Evolutionary conservation across 2,113 vertebrate species (phyloP).

Genomic region (Psittacara wagleri): DNA sequence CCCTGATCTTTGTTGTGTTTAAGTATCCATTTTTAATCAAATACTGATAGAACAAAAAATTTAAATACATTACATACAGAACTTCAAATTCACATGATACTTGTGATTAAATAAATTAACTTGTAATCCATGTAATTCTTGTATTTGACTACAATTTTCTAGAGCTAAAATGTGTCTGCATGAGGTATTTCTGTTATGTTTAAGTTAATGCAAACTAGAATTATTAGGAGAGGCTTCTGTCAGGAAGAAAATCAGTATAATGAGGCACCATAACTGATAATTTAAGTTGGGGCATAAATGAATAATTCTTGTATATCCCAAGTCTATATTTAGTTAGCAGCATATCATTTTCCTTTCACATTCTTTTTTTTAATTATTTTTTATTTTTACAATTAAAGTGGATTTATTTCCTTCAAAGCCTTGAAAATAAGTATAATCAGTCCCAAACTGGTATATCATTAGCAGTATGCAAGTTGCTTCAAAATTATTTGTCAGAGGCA

Average conservation of each 20-base stretch:
- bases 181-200: not conserved
- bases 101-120: not conserved
- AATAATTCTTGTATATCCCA: not conserved
- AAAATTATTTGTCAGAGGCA: not conserved
- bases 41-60: not conserved
- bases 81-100: not conserved
- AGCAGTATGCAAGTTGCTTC: not conserved
- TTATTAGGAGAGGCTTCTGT: not conserved
- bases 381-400: not conserved
- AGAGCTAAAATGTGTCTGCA: not conserved
- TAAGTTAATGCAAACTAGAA: not conserved
- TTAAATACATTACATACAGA: not conserved
- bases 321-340: not conserved
- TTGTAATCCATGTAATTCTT: not conserved
- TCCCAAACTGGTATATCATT: not conserved
- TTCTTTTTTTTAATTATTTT: not conserved
- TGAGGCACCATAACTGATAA: not conserved
- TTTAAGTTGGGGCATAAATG: not conserved
- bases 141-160: not conserved
- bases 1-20: not conserved
- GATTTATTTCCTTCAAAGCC: not conserved
- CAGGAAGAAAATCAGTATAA: not conserved
- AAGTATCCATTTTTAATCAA: not conserved
- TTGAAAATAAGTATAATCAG: not conserved
- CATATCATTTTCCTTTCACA: not conserved